These are phyloP conservation scores for Hippocampus comes DNA, from an alignment of 2,113 vertebrate genomes.

Conservation along the genomic window DNA sequence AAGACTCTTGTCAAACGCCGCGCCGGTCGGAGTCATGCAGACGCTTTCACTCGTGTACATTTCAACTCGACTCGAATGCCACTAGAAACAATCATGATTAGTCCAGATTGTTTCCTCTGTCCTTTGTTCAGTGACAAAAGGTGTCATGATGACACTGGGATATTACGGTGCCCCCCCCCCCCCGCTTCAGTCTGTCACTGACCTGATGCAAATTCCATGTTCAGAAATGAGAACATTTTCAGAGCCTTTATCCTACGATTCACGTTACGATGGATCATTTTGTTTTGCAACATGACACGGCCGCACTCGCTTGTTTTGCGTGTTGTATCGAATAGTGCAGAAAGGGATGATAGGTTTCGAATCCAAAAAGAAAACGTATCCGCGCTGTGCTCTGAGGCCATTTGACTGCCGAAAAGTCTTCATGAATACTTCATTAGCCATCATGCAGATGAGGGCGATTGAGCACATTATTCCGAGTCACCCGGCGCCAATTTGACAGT, in stretches of 20 bases:
- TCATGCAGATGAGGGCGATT: conserved; percentile 54
- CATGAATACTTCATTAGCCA: conserved; percentile 58
- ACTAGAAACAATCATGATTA: neutral
- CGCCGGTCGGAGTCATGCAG: neutral
- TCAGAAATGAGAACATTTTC: too few species aligned
- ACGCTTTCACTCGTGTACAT: neutral
- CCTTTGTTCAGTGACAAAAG: neutral
- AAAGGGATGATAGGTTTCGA: neutral
- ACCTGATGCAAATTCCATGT: too few species aligned
- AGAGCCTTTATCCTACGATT: too few species aligned
- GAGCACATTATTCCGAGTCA: conserved; percentile 59
- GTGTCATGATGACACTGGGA: neutral
- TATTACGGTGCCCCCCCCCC: too few species aligned
- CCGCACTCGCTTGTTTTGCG: too few species aligned
- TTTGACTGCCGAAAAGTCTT: conserved; percentile 37
- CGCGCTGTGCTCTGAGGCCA: conserved; percentile 11
- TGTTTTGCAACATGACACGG: too few species aligned
- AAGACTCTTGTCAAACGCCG: neutral
- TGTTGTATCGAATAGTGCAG: too few species aligned
- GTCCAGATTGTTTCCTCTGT: neutral
- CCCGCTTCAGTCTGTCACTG: too few species aligned
- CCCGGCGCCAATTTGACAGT: conserved; percentile 37
- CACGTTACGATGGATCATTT: too few species aligned
- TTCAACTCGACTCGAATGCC: neutral
- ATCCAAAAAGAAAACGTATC: conserved; percentile 25